Evolutionary conservation across 2,113 vertebrate species (phyloP), one percentile per base, ranked within the genome.

Genomic region (Epinephelus cyanopodus): DNA sequence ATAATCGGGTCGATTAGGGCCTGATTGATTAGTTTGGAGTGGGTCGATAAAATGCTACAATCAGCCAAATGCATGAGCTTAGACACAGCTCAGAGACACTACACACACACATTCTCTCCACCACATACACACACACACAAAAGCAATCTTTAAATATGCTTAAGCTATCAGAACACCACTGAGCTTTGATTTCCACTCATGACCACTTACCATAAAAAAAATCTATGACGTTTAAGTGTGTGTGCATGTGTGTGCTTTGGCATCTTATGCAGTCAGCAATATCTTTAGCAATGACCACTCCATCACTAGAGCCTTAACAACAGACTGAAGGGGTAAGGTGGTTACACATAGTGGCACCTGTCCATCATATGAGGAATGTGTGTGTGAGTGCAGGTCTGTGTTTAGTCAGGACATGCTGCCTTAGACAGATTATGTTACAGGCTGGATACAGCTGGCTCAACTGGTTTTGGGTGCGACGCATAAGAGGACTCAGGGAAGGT

Each of bases 1-100:
- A 89, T 90, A 93, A 92, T 91, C 74, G 52, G 72, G 90, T 93
- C 84, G 72, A 90, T 93, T 89, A 87, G 70, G 66, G 39, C 15
- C 74, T 56, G 60, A 93, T 90, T 87, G 90, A 94, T 90, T 87
- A 42, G 62, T 37, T 66, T 50, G 42, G 52, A 69, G 68, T 11
- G 62, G 77, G 89, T 94, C 90, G 29, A 91, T 94, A 70, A 85
- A 89, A 86, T 72, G 69, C 76, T 66, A 79, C 84, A 81, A 81
- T 89, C 84, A 69, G 75, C 77, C 54, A 84, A 90, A 89, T 87
- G 82, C 79, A 81, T 63, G 50, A 74, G 74, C 39, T 17, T 47
- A 82, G n/a, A 74, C 73, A 39, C 45, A 62, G 67, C 48, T 82
- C 54, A 47, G 4, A 74, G 39, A 52, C 52, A 68, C 27, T 9